Percentiles rank a stretch among this genome's conserved stretches.
These are phyloP conservation scores for Lipophrys pholis DNA, from an alignment of 2,113 vertebrate genomes.

Conservation along the genomic window DNA sequence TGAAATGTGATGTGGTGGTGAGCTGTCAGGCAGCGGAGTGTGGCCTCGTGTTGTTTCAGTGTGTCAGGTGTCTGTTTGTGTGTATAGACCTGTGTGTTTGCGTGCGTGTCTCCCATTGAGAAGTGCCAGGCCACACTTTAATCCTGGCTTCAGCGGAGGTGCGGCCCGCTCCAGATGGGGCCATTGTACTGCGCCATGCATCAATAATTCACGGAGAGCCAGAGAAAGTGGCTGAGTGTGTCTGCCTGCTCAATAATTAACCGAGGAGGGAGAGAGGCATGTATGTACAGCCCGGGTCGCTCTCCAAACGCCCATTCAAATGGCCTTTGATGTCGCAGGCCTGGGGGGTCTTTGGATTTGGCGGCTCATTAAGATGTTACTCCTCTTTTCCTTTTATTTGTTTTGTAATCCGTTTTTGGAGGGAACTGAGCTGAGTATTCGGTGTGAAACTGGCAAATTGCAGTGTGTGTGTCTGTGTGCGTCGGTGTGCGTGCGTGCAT, in stretches of 20 bases:
- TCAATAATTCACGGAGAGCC: slow-evolving; percentile 83
- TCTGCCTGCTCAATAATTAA: slow-evolving; percentile 85
- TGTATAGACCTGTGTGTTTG: neutral
- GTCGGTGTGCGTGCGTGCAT: slow-evolving; percentile 37
- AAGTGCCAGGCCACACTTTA: slow-evolving; percentile 67
- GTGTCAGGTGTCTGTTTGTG: slow-evolving; percentile 9
- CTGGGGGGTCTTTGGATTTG: slow-evolving; percentile 73
- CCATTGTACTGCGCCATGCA: slow-evolving; percentile 80
- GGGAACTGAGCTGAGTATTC: slow-evolving; percentile 45
- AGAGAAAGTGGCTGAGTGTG: slow-evolving; percentile 79
- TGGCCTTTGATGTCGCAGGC: slow-evolving; percentile 76
- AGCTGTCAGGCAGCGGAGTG: slow-evolving; percentile 25
- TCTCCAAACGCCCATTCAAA: slow-evolving; percentile 74
- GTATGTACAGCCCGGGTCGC: slow-evolving; percentile 76
- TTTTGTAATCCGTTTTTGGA: slow-evolving; percentile 75
- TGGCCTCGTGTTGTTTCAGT: neutral
- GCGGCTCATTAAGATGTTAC: slow-evolving; percentile 82
- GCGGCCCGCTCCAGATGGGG: slow-evolving; percentile 78
- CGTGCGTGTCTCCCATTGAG: slow-evolving; percentile 32
- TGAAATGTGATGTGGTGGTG: slow-evolving; percentile 38
- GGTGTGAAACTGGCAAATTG: slow-evolving; percentile 39
- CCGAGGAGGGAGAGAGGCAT: slow-evolving; percentile 72
- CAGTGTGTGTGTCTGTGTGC: slow-evolving; percentile 47
- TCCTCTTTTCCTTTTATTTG: slow-evolving; percentile 75
- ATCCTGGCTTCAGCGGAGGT: slow-evolving; percentile 73